Base-by-base conservation (phyloP, 1,140 invertebrate species). In the Cepaea nemoralis region DNA sequence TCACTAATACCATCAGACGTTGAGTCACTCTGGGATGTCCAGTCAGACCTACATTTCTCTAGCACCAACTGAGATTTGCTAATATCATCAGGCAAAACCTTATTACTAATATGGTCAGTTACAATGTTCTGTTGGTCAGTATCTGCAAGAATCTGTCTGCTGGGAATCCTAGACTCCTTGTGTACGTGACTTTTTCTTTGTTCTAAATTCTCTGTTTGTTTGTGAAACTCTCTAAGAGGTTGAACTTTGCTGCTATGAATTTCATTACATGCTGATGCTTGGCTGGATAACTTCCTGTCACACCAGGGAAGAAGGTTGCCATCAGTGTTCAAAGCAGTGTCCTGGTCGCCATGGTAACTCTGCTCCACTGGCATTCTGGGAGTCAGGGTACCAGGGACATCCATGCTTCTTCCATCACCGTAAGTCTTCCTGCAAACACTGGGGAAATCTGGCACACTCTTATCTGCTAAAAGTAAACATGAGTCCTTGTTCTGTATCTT, bases 331-430 rank as follows among this genome's bases (percentile, higher is more conserved):
- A n/a, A 63, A 16, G 1, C 6, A 31, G 59, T 6, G 27, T 63
- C 59, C 16, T 63, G 2, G 16, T 63, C n/a, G 6, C 37, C 71
- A 74, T 37, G 14, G 22, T 50, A 39, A 50, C 71, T 74, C 40
- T 74, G 71, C 27, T 74, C 71, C 22, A 74, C 71, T 45, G 71
- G 71, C 31, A 31, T 42, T 48, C 71, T 74, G 1, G 1, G 8
- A 70, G 22, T 40, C 6, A 37, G 27, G 16, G n/a, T n/a, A n/a
- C n/a, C n/a, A n/a, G 27, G 59, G 16, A 14, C 14, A 31, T 16
- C 27, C 5, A 31, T 31, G 59, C 2, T 63, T 6, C 33, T 31
- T 27, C n/a, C 33, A 31, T 16, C 59, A 63, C 27, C 3, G 33
- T n/a, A 63, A 63, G 5, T 63, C 16, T 63, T 63, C 33, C 27